Evolutionary conservation across 23 tunicate species (phyloP).

Genomic region (Trididemnum nubilum): DNA sequence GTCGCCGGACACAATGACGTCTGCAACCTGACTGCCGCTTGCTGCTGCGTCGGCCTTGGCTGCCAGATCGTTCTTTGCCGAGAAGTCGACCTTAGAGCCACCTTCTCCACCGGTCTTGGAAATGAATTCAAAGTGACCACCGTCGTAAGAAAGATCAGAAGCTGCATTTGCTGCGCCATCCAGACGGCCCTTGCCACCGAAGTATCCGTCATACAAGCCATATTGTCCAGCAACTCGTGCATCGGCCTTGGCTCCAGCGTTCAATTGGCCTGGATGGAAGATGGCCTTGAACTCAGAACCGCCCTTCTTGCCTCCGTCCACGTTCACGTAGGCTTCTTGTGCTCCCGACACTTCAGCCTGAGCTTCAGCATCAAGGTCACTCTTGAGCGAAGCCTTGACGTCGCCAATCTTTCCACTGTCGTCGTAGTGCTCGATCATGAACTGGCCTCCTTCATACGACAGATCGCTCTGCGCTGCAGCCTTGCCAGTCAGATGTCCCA

Average conservation of each 20-base stretch:
- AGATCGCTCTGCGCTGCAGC: slow-evolving; percentile 9
- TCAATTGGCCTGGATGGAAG: not conserved
- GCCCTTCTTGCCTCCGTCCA: not conserved
- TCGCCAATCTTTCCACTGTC: not conserved
- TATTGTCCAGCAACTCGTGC: not conserved
- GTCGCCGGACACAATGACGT: not conserved
- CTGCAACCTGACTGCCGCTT: not conserved
- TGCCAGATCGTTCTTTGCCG: not conserved
- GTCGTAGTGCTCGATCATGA: not conserved
- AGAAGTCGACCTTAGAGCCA: not conserved
- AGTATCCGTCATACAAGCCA: not conserved
- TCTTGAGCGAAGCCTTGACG: not conserved
- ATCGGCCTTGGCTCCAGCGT: not conserved
- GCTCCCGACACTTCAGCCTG: not conserved
- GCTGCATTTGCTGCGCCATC: not conserved
- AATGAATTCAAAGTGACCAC: not conserved
- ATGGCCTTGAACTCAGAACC: not conserved
- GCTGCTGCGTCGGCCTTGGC: not conserved
- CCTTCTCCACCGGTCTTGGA: not conserved
- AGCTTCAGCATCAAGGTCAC: not conserved
- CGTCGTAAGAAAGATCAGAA: not conserved
- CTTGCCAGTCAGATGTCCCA: not conserved
- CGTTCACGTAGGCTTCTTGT: not conserved
- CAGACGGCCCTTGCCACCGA: not conserved
- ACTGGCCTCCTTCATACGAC: not conserved